Conservation (phyloP, 2,113 vertebrate species). For the Pygoscelis adeliae region DNA sequence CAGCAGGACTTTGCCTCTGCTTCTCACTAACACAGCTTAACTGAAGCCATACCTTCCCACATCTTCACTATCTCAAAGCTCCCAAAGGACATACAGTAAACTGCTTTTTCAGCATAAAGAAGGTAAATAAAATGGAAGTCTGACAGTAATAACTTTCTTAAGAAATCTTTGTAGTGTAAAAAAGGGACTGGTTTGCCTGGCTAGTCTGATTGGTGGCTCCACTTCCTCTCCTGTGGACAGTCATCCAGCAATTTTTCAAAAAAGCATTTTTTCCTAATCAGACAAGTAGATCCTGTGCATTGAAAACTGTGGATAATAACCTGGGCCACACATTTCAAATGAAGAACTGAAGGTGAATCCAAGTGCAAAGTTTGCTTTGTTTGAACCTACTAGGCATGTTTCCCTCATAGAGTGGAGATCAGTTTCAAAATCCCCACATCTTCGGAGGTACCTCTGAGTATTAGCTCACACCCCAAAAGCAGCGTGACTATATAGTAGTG, state of each 20-base stretch:
- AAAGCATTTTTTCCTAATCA: background rate
- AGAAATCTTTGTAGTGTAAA: background rate
- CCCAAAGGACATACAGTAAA: background rate
- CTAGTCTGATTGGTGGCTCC: background rate
- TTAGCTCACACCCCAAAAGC: background rate
- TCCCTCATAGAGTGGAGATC: background rate
- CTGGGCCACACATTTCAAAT: background rate
- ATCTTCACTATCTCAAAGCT: background rate
- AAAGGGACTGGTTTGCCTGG: background rate
- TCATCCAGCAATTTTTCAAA: background rate
- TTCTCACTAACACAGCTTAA: background rate
- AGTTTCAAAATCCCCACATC: background rate
- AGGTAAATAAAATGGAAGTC: background rate
- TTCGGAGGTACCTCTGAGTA: background rate
- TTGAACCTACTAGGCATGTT: background rate
- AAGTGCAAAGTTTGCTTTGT: background rate
- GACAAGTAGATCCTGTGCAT: background rate
- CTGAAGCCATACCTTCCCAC: background rate
- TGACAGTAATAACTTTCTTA: background rate
- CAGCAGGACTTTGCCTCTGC: background rate
- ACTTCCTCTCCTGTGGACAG: background rate
- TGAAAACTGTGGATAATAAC: background rate
- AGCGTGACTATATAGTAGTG: fast-evolving
- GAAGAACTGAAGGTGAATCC: background rate
- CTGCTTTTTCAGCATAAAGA: background rate